Base-by-base conservation (phyloP, 1,140 invertebrate species). In the Cydia amplana region DNA sequence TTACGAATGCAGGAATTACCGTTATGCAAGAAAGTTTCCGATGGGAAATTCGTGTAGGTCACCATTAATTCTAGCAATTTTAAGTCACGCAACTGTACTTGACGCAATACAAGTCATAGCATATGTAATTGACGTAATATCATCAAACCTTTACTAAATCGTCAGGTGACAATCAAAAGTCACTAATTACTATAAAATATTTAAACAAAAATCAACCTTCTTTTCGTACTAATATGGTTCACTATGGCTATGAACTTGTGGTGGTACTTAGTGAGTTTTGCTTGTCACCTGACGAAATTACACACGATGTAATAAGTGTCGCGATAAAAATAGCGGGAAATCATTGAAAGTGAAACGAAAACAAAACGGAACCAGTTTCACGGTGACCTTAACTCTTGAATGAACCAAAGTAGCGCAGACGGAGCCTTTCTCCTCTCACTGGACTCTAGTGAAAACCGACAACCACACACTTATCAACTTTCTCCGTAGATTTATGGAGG, bases 371-470 rank as follows among this genome's bases (percentile, higher is more conserved):
- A 86, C 84, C 77, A 75, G 85, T 84, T 82, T 36, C 63, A 60
- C 55, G 65, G 28, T 82, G 83, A 88, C 87, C 88, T 88, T 90
- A 86, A 88, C 88, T 87, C 86, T 78, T 78, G 75, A 78, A 64
- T 67, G 49, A 74, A 77, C 74, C 75, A 28, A 77, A 18, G 76
- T 63, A 70, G n/a, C 65, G 32, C 16, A 28, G 10, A 72, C 23
- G 25, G 6, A 49, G 76, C 85, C 86, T 89, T 89, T 89, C 87
- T 85, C 86, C 80, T 80, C 82, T 83, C 79, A 75, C 82, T 80
- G 10, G 65, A n/a, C 28, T 28, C 25, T 43, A 60, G 51, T 51
- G 75, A 75, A 77, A 73, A 72, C 55, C 32, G 55, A 60, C 75
- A 72, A 70, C 65, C 65, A 6, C 32, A 40, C 36, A 43, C 65